Evolutionary conservation across 2,113 vertebrate genomes (phyloP).

Genomic region (Coracopsis vasa): DNA sequence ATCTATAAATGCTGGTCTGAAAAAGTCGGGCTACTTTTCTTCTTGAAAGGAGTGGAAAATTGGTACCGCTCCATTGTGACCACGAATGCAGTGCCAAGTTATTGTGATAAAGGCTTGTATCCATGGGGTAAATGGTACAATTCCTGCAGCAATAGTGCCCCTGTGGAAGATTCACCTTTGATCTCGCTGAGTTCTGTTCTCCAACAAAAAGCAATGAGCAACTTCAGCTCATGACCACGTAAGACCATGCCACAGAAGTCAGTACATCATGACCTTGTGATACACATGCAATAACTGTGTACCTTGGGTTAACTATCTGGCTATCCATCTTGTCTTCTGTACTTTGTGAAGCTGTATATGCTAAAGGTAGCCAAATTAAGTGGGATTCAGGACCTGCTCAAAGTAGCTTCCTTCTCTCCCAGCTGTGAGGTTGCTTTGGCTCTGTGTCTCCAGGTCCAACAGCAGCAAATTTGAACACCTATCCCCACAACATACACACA

Average conservation of each 20-base stretch:
- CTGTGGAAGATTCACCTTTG: not conserved
- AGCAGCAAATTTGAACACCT: not conserved
- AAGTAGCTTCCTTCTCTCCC: not conserved
- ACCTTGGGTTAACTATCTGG: not conserved
- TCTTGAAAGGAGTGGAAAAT: not conserved
- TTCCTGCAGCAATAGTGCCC: not conserved
- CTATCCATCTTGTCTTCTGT: not conserved
- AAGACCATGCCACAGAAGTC: not conserved
- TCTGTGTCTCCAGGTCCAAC: not conserved
- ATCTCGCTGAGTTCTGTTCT: not conserved
- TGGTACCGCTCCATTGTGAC: not conserved
- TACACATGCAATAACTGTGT: fast-evolving
- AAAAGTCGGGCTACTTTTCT: not conserved
- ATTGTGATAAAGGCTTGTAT: not conserved
- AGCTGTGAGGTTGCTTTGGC: not conserved
- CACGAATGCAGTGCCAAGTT: not conserved
- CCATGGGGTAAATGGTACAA: fast-evolving
- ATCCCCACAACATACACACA: not conserved
- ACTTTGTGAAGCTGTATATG: not conserved
- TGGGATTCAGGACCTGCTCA: not conserved
- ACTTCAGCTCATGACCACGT: fast-evolving
- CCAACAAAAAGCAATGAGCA: not conserved
- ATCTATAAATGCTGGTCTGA: not conserved
- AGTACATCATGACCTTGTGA: not conserved
- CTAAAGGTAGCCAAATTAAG: not conserved